A percentile compares a stretch with the other conserved stretches of the same genome.
Evolutionary conservation across 92 coral and sea anemone genomes (phyloP).

Genomic region (Zoanthus gigantus): DNA sequence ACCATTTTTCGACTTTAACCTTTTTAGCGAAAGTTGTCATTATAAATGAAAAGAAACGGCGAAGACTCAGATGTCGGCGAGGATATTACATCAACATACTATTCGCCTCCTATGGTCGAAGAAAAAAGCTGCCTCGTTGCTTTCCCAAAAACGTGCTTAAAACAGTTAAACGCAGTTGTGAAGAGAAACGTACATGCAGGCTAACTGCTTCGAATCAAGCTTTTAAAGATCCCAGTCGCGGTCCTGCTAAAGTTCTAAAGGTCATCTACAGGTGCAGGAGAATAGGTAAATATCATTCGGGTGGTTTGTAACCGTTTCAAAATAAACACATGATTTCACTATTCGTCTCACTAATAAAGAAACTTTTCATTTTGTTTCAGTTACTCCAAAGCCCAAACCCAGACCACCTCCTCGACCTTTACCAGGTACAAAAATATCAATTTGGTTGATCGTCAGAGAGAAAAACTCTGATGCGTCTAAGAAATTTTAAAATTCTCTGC

Average conservation of each 20-base stretch:
- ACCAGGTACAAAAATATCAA: slow-evolving; percentile 7
- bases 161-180: slow-evolving; percentile 16
- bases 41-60: slow-evolving; percentile 4
- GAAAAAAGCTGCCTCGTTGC: neutral
- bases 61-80: slow-evolving; percentile 10
- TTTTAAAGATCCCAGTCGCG: slow-evolving; percentile 34
- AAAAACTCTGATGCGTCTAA: too few relatives aligned
- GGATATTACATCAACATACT: slow-evolving; percentile 28
- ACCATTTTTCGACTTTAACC: neutral
- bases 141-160: neutral
- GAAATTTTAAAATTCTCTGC: too few relatives aligned
- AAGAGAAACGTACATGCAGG: slow-evolving; percentile 21
- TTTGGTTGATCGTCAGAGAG: neutral
- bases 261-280: slow-evolving; percentile 37
- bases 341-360: neutral
- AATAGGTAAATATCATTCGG: neutral
- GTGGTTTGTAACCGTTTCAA: too few relatives aligned
- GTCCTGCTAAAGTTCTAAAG: neutral
- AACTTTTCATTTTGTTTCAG: neutral
- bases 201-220: slow-evolving; percentile 23
- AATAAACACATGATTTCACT: neutral
- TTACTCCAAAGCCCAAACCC: slow-evolving; percentile 21
- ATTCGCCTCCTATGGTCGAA: slow-evolving; percentile 17
- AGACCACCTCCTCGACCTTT: slow-evolving; percentile 24
- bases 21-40: slow-evolving; percentile 9